A percentile compares a stretch with the other conserved stretches of the same genome.
Conservation (phyloP, 2,888 invertebrate species). For the Chloromyia formosa region DNA sequence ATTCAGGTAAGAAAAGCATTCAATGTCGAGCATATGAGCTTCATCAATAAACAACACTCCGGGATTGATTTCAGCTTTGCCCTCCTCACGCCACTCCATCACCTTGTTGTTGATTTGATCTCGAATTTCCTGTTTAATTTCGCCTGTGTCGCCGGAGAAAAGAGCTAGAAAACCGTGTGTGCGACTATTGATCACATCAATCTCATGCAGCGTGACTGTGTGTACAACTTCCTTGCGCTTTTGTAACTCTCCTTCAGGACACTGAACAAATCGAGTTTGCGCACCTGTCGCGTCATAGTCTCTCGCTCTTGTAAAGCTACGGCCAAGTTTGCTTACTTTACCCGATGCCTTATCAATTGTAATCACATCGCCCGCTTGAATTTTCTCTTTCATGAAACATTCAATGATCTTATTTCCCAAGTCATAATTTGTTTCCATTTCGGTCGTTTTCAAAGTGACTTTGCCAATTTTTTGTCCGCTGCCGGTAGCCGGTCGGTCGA, state of each 20-base stretch:
- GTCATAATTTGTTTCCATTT: slow-evolving; percentile 99
- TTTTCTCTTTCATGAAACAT: slow-evolving; percentile 94
- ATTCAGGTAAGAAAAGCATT: slow-evolving; percentile 98
- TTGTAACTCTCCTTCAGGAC: slow-evolving; percentile 98
- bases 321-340: slow-evolving; percentile 87
- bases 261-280: slow-evolving; percentile 92
- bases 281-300: slow-evolving; percentile 97
- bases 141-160: slow-evolving; percentile 99
- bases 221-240: slow-evolving; percentile 98
- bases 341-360: slow-evolving; percentile 99
- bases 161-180: slow-evolving; percentile 97
- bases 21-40: slow-evolving; percentile 98
- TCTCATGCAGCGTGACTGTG: slow-evolving; percentile 98
- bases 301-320: slow-evolving; percentile 94
- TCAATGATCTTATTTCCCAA: slow-evolving; percentile 98
- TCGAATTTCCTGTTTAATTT: slow-evolving; percentile 96
- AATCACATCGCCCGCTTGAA: slow-evolving; percentile 94
- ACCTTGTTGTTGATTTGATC: slow-evolving; percentile 98
- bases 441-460: slow-evolving; percentile 96
- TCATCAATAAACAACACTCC: slow-evolving; percentile 98
- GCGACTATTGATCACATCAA: slow-evolving; percentile 98
- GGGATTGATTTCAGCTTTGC: slow-evolving; percentile 98
- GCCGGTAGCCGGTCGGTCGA: slow-evolving; percentile 93
- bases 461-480: slow-evolving; percentile 84
- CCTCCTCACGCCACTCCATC: slow-evolving; percentile 98